phyloP scores from a whole-genome alignment of 2,113 vertebrate genomes.

The Quiscalus mexicanus region DNA sequence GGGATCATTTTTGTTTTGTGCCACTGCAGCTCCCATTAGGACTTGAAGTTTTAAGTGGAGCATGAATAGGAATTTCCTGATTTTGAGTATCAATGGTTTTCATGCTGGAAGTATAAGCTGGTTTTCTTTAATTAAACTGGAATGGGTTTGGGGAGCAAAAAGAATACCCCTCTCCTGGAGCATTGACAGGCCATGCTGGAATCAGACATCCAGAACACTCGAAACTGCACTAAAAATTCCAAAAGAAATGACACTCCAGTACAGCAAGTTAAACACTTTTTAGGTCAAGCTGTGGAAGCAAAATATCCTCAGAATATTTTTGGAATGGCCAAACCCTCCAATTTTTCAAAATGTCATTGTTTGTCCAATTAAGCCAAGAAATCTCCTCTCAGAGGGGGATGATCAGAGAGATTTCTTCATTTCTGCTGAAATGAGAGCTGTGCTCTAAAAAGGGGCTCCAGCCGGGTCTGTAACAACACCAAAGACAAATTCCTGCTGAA shows the following conservation, averaged over 20 bases:
- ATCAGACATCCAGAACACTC: neutral
- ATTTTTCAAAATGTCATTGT: neutral
- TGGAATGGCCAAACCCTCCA: neutral
- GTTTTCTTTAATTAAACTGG: neutral
- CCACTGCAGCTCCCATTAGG: neutral
- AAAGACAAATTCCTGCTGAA: neutral
- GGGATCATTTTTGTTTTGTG: neutral
- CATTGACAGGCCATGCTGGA: neutral
- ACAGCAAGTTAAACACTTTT: neutral
- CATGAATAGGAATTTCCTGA: neutral
- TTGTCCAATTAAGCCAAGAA: neutral
- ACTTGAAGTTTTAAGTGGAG: fast-evolving
- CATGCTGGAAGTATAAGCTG: neutral
- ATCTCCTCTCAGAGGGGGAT: neutral
- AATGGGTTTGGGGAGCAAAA: neutral
- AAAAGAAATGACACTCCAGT: neutral
- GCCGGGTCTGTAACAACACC: neutral
- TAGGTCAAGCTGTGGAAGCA: neutral
- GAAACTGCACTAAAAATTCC: neutral
- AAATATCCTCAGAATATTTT: neutral
- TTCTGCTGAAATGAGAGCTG: neutral
- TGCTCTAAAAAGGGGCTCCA: neutral
- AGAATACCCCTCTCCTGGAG: neutral
- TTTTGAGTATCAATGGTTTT: neutral
- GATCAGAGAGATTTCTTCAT: neutral